These are phyloP conservation scores for Hycleus cichorii DNA, from an alignment of 1,140 invertebrate genomes.

Conservation along the genomic window DNA sequence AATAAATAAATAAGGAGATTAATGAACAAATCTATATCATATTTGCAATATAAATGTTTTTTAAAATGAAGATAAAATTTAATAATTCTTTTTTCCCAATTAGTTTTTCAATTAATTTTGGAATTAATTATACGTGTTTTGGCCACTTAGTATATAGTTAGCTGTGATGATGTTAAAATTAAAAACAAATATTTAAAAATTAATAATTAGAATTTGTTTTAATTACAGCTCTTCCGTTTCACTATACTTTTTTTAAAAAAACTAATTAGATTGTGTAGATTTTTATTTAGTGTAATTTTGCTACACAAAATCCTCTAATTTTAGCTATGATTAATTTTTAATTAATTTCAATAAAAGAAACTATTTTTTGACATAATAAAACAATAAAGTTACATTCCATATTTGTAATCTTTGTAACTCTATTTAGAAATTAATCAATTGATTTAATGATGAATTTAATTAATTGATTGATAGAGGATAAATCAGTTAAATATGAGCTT, in stretches of 20 bases:
- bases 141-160: constrained; percentile 28
- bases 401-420: constrained; percentile 27
- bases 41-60: constrained; percentile 12
- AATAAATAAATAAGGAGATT: no score
- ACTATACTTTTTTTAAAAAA: not conserved
- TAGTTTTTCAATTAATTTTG: constrained; percentile 3
- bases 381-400: constrained; percentile 22
- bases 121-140: constrained; percentile 25
- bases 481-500: constrained; percentile 20
- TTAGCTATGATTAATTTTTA: not conserved
- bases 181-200: not conserved
- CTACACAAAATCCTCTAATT: not conserved
- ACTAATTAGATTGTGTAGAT: no score
- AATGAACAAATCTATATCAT: constrained; percentile 12
- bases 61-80: no score
- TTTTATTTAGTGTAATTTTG: not conserved
- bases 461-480: no score
- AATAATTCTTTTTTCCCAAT: no score
- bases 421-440: not conserved
- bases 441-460: not conserved
- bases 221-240: not conserved
- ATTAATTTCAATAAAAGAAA: not conserved
- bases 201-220: not conserved
- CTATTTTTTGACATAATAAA: constrained; percentile 30
- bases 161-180: constrained; percentile 25